phyloP scores from a whole-genome alignment of 2,888 invertebrate genomes.

The Camponotus fellah region DNA sequence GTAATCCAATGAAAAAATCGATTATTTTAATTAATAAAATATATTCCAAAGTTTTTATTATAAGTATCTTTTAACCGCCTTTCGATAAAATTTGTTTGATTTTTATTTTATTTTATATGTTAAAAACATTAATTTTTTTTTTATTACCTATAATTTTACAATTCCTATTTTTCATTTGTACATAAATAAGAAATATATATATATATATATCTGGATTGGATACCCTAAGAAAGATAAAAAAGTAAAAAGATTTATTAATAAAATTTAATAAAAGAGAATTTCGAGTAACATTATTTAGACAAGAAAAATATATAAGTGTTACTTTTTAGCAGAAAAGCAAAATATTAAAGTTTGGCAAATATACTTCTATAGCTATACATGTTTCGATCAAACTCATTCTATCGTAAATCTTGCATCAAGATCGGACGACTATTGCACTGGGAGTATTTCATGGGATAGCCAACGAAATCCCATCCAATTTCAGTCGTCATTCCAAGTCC shows the following conservation, averaged over 20 bases:
- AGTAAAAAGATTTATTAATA: background rate
- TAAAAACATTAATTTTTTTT: background rate
- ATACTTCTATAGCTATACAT: background rate
- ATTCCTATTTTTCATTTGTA: background rate
- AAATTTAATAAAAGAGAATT: background rate
- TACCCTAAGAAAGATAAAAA: background rate
- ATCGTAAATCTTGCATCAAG: constrained; percentile 39
- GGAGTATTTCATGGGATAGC: constrained; percentile 60
- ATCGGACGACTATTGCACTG: constrained; percentile 22
- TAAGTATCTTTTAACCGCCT: background rate
- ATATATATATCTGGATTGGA: too few relatives aligned
- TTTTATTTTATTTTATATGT: background rate
- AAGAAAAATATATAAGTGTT: background rate
- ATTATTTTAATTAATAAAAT: background rate
- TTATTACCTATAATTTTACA: background rate
- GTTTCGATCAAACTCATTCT: background rate
- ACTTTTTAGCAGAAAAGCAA: background rate
- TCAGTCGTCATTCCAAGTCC: constrained; percentile 85
- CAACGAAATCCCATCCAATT: constrained; percentile 81
- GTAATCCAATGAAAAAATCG: background rate
- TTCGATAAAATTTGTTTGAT: background rate
- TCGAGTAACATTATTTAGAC: background rate
- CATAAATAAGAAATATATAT: background rate
- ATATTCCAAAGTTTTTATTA: background rate
- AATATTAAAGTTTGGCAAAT: background rate